Evolutionary conservation across 2,113 vertebrate genomes (phyloP).

Genomic region (Pleuronectes platessa): DNA sequence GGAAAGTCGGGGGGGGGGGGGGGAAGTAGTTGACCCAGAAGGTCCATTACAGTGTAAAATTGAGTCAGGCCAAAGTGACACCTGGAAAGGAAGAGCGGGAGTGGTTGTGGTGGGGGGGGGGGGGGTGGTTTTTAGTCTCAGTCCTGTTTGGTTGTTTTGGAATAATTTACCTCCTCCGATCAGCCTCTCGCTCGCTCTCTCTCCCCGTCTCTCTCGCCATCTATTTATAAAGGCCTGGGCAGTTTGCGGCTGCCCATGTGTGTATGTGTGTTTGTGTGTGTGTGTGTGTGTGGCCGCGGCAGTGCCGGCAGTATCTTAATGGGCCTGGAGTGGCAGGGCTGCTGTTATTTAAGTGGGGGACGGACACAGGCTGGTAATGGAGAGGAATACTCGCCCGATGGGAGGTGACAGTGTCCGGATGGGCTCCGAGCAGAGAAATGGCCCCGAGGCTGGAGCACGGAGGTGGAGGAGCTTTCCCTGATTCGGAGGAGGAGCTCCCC

Average conservation of each 20-base stretch:
- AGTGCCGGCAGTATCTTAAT: conserved; percentile 75
- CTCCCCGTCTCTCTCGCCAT: conserved; percentile 57
- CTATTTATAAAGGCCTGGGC: conserved; percentile 79
- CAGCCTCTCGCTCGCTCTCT: conserved; percentile 52
- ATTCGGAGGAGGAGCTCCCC: not conserved
- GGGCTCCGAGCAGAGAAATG: conserved; percentile 50
- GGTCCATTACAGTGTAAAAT: conserved; percentile 86
- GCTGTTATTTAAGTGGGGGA: conserved; percentile 81
- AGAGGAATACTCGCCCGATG: conserved; percentile 74
- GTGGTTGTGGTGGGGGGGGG: not conserved
- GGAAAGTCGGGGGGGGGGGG: conserved; percentile 27
- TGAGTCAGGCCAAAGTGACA: conserved; percentile 82
- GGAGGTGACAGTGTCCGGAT: conserved; percentile 65
- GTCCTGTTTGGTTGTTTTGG: conserved; percentile 74
- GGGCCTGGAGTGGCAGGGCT: conserved; percentile 76
- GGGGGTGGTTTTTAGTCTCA: conserved; percentile 54
- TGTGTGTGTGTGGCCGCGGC: conserved; percentile 40
- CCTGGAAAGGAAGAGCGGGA: conserved; percentile 58
- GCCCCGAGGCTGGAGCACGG: conserved; percentile 15
- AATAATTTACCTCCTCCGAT: conserved; percentile 83
- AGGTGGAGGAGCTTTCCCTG: not conserved
- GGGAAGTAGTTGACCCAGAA: conserved; percentile 75
- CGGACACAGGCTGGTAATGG: conserved; percentile 76
- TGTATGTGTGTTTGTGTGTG: conserved; percentile 19
- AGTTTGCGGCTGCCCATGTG: conserved; percentile 27